These are phyloP conservation scores for Bubo scandiacus DNA, from an alignment of 2,113 vertebrate species.

Conservation along the genomic window DNA sequence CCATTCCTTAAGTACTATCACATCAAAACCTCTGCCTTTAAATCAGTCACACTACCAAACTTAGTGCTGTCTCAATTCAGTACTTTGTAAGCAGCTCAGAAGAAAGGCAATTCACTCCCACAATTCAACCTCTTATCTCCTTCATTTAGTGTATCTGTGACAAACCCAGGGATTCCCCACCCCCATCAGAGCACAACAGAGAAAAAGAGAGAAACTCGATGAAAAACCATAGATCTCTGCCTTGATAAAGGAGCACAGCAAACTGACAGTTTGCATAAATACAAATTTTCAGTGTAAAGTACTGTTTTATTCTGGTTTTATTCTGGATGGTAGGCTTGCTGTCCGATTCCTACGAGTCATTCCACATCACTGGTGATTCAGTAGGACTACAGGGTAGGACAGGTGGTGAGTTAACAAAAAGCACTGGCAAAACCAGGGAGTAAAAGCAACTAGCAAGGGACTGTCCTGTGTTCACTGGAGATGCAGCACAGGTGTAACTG, in stretches of 20 bases:
- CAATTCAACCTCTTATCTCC: neutral
- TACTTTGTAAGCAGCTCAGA: conserved; percentile 84
- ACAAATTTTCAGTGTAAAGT: neutral
- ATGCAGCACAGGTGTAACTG: conserved; percentile 70
- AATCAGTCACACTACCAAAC: conserved; percentile 81
- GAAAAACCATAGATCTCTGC: conserved; percentile 81
- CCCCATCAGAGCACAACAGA: conserved; percentile 71
- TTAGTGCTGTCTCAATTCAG: conserved; percentile 82
- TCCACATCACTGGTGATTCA: conserved; percentile 72
- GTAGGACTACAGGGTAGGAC: conserved; percentile 75
- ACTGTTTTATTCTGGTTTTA: neutral
- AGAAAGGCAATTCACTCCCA: conserved; percentile 83
- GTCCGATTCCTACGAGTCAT: conserved; percentile 80
- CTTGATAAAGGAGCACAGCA: conserved; percentile 24
- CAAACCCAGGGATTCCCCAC: neutral
- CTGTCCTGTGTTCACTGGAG: conserved; percentile 76
- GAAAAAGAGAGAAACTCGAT: conserved; percentile 72
- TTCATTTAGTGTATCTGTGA: neutral
- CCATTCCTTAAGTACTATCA: conserved; percentile 83
- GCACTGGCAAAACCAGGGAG: conserved; percentile 82
- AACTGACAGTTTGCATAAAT: neutral
- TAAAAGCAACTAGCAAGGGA: conserved; percentile 79
- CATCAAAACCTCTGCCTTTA: conserved; percentile 80
- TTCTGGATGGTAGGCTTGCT: conserved; percentile 73
- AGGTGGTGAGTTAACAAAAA: conserved; percentile 80